Base-by-base conservation (phyloP, 2,113 vertebrate species). In the Psittacula cyanocephala region DNA sequence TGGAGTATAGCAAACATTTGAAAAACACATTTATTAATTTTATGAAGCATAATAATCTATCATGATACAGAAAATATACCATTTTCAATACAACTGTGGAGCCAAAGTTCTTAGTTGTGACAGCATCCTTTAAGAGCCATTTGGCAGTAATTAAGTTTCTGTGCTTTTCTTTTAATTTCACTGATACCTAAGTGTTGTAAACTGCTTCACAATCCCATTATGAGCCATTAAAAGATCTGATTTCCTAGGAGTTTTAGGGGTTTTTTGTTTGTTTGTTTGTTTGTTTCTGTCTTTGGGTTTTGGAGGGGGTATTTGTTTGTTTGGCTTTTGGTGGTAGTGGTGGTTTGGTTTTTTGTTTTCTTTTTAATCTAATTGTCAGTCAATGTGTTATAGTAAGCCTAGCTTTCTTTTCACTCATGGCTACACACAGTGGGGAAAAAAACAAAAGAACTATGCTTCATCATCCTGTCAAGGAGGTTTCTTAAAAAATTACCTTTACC, bases 401-500 rank as follows among this genome's bases (percentile, higher is more conserved):
- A 89, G 97, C 84, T 98, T 98, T 98, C 97, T 95, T 98, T 98
- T 98, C 98, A 98, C 97, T 97, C 97, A 96, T 97, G 97, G 97
- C 96, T 97, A 96, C 97, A 97, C 41, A 84, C 95, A 81, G 97
- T 98, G 96, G 98, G 97, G 90, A 96, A 97, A 98, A 98, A 97
- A 98, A 97, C 97, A 98, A 98, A 98, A 98, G 98, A 96, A 96
- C 96, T 97, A 97, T 95, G 97, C 98, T 99, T 98, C 97, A 99
- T 99, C 98, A 99, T 99, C 95, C 98, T 99, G 99, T 98, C 99
- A 99, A 97, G 93, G 81, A 98, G 93, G 97, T 98, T 98, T 98
- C 98, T 97, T 98, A 98, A 99, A 98, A 99, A 98, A 99, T 99
- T 98, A 98, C 97, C 92, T 98, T 98, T 97, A 96, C 96, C 96